Conservation (phyloP, 2,888 invertebrate genomes). For the Cartodere bifasciata region DNA sequence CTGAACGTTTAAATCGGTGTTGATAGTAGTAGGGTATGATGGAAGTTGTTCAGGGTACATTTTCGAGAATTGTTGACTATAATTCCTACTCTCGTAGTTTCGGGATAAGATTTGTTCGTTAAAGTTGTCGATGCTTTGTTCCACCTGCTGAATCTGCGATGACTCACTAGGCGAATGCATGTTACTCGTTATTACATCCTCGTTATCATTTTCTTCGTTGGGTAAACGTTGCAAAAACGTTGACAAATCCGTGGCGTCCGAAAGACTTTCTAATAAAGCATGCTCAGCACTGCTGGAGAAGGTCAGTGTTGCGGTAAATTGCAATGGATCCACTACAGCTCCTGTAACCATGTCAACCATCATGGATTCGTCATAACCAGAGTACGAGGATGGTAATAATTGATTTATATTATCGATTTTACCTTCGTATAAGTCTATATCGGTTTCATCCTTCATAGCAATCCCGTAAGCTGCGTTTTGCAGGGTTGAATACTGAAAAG, state of each 20-base stretch:
- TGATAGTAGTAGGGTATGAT: conserved; percentile 29
- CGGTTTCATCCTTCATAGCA: conserved; percentile 68
- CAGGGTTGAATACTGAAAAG: conserved; percentile 59
- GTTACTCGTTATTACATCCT: conserved; percentile 50
- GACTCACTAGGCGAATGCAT: conserved; percentile 62
- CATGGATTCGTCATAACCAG: conserved; percentile 58
- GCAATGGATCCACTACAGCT: conserved; percentile 65
- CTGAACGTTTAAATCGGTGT: conserved; percentile 44
- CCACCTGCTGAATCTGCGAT: conserved; percentile 33
- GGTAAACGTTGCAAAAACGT: conserved; percentile 60
- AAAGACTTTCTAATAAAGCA: conserved; percentile 60
- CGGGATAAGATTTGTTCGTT: conserved; percentile 55
- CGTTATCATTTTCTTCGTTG: conserved; percentile 46
- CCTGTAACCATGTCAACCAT: conserved; percentile 72
- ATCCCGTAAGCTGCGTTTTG: conserved; percentile 73
- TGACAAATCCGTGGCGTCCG: conserved; percentile 67
- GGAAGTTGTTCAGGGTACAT: conserved; percentile 32
- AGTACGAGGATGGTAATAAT: conserved; percentile 42
- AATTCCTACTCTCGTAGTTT: conserved; percentile 28
- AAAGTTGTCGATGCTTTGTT: conserved; percentile 51
- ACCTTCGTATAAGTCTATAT: conserved; percentile 55
- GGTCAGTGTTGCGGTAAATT: conserved; percentile 70
- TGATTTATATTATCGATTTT: conserved; percentile 58
- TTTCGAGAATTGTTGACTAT: conserved; percentile 31
- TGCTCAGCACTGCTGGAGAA: conserved; percentile 69